A percentile compares a stretch with the other conserved stretches of the same genome.
Evolutionary conservation across 1,140 invertebrate genomes (phyloP).

Genomic region (Amphibalanus amphitrite): DNA sequence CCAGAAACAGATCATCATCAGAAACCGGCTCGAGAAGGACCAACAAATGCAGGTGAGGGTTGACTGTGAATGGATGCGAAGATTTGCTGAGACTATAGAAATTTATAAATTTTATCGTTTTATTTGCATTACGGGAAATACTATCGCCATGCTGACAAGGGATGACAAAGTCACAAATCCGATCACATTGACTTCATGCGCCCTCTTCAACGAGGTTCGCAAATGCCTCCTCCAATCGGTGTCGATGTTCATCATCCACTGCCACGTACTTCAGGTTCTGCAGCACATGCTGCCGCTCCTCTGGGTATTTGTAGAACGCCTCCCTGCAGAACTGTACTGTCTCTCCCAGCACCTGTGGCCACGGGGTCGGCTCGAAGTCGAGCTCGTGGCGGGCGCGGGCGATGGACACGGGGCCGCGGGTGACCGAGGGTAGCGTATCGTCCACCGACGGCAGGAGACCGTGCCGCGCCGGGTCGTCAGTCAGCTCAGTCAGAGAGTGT

Average conservation of each 20-base stretch:
- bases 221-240: not conserved
- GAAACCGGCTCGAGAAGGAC: too few relatives aligned
- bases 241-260: not conserved
- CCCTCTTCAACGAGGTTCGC: not conserved
- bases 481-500: not conserved
- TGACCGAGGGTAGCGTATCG: constrained; percentile 30
- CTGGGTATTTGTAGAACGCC: not conserved
- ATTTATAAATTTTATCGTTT: too few relatives aligned
- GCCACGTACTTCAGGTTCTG: not conserved
- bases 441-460: not conserved
- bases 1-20: too few relatives aligned
- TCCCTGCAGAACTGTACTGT: not conserved
- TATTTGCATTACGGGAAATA: too few relatives aligned
- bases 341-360: not conserved
- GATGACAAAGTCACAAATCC: too few relatives aligned
- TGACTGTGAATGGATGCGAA: too few relatives aligned
- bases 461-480: not conserved
- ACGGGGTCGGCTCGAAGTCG: constrained; percentile 25
- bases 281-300: not conserved
- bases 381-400: constrained; percentile 24
- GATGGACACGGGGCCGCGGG: constrained; percentile 25
- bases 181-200: too few relatives aligned
- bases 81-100: too few relatives aligned
- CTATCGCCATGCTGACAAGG: too few relatives aligned
- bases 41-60: too few relatives aligned